Base-by-base conservation (phyloP, 2,113 vertebrate genomes). In the Sitta europaea region DNA sequence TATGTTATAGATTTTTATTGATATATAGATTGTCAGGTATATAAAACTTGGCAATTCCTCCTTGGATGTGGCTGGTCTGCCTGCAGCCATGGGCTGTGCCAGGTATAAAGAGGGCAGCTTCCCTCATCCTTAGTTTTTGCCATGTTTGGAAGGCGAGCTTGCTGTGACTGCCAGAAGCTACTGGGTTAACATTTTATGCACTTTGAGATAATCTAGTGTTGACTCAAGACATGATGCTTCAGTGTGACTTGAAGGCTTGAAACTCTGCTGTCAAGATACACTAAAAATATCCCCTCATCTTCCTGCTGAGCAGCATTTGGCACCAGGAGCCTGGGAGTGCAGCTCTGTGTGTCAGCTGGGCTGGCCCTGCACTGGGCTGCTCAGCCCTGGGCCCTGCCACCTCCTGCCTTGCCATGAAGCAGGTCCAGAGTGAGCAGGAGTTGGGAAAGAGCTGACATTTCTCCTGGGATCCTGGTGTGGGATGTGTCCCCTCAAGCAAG, bases 271-370 rank as follows among this genome's bases (percentile, higher is more conserved):
- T 91, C 81, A 93, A 93, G 95, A 76, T 55, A n/a, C 20, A 6
- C 90, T 95, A 94, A 90, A 90, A 96, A 95, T 94, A 92, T 61
- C 75, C 67, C 67, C 25, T 73, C 73, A 50, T 87, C 86, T 75
- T 91, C 18, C 62, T 91, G 91, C 54, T 50, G 73, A 85, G 89
- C 57, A 85, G 90, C 19, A 14, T 35, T 92, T 89, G 73, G 83
- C 93, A 93, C 10, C 55, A 18, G 7, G 84, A 70, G 14, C 74
- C 81, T 82, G 63, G 47, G 95, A 88, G 61, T 14, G 84, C 27
- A 51, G 79, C 76, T 90, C n/a, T 59, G 54, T 29, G 35, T 94
- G 93, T 78, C 86, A 94, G 66, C 82, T 62, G 95, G 81, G 71
- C 43, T 86, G 81, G 45, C 51, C 86, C 58, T 58, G 62, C 54